phyloP scores from a whole-genome alignment of 2,797 vertebrate genomes.

The Bradypus variegatus region DNA sequence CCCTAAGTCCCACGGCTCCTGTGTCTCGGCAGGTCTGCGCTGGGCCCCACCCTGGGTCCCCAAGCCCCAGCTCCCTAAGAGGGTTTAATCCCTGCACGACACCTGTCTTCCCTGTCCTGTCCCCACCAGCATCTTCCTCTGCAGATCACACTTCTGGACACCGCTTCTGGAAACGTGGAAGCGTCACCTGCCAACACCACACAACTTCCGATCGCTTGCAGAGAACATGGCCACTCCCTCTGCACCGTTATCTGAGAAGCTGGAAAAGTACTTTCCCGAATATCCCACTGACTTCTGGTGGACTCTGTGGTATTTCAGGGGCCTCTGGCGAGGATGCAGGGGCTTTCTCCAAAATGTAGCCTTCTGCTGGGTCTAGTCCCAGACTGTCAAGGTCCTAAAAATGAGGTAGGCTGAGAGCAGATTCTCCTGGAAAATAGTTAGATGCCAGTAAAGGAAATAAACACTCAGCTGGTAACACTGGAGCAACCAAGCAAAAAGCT shows the following conservation, averaged over 20 bases:
- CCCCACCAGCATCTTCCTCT: neutral
- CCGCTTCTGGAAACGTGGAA: neutral
- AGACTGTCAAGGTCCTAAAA: no score
- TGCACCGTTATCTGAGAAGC: neutral
- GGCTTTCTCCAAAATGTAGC: neutral
- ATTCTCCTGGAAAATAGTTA: fast-evolving
- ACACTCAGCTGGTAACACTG: fast-evolving
- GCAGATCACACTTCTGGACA: neutral
- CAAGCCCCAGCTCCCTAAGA: fast-evolving
- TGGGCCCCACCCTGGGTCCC: neutral
- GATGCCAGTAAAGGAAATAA: fast-evolving
- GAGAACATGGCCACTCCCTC: no score
- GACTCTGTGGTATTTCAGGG: fast-evolving
- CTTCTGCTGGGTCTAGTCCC: no score
- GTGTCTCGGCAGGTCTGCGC: fast-evolving
- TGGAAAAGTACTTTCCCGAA: neutral
- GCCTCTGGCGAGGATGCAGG: neutral
- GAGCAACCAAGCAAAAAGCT: fast-evolving
- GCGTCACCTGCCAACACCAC: neutral
- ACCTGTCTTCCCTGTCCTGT: neutral
- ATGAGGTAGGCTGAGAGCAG: no score
- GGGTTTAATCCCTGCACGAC: fast-evolving
- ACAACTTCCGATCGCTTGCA: neutral
- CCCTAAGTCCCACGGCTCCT: neutral
- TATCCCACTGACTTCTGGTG: fast-evolving